A percentile compares a stretch with the other conserved stretches of the same genome.
Evolutionary conservation across 2,888 invertebrate genomes (phyloP).

Genomic region (Synanthedon myopaeformis): DNA sequence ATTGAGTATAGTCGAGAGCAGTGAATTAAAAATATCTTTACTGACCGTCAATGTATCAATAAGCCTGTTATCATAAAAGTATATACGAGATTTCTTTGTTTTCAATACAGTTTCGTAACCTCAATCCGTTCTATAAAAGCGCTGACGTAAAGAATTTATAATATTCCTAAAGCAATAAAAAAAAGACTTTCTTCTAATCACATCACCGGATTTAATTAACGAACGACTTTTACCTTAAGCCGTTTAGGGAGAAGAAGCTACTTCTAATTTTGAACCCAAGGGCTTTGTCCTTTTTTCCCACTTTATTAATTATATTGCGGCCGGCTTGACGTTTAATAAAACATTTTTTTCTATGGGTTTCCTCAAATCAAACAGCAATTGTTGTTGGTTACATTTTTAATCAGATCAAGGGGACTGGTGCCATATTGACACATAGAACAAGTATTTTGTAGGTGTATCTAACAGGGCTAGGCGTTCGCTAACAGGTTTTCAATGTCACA

Average conservation of each 20-base stretch:
- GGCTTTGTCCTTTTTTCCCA: not conserved
- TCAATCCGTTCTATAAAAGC: too few species aligned
- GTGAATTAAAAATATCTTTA: too few species aligned
- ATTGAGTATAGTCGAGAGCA: too few species aligned
- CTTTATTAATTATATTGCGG: slow-evolving; percentile 1
- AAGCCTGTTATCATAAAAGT: too few species aligned
- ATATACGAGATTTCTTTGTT: too few species aligned
- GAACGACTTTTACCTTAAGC: not conserved
- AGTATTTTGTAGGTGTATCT: not conserved
- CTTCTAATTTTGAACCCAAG: not conserved
- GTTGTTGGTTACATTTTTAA: not conserved
- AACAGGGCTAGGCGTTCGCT: slow-evolving; percentile 3
- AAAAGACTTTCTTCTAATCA: too few species aligned
- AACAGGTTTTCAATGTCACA: slow-evolving; percentile 29
- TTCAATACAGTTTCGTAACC: too few species aligned
- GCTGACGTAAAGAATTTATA: too few species aligned
- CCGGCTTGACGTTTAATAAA: not conserved
- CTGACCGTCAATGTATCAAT: too few species aligned
- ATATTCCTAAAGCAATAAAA: too few species aligned
- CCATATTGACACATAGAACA: not conserved
- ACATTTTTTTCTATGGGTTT: too few species aligned
- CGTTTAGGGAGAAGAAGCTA: not conserved
- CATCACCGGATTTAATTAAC: not conserved
- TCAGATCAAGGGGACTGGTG: not conserved
- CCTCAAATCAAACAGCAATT: too few species aligned